These are phyloP conservation scores for Tetramorium bicarinatum DNA, from an alignment of 2,888 invertebrate species.

Conservation along the genomic window DNA sequence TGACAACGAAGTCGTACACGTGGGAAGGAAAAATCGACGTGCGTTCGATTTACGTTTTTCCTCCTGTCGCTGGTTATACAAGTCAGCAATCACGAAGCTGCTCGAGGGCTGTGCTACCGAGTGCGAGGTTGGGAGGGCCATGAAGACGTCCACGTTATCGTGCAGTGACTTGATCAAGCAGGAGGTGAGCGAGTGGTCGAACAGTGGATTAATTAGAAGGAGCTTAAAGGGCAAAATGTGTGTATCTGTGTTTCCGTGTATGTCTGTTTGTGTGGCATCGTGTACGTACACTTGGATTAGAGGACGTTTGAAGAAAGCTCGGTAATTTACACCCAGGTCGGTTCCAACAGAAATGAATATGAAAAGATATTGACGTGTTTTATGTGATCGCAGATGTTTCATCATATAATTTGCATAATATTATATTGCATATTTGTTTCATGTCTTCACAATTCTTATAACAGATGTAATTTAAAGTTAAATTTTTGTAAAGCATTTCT, in stretches of 20 bases:
- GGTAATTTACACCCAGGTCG: slow-evolving; percentile 14
- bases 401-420: not conserved
- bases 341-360: not conserved
- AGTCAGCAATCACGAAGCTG: slow-evolving; percentile 62
- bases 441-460: not conserved
- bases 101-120: slow-evolving; percentile 63
- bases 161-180: slow-evolving; percentile 80
- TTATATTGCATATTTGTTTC: not conserved
- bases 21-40: not conserved
- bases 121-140: slow-evolving; percentile 71
- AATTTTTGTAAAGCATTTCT: not conserved
- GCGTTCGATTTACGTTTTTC: slow-evolving; percentile 40
- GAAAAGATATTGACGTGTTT: not conserved
- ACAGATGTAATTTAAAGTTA: not conserved
- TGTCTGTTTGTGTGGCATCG: slow-evolving; percentile 1
- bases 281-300: not conserved
- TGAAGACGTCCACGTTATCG: slow-evolving; percentile 82
- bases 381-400: not conserved
- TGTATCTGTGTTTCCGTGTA: not conserved
- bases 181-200: slow-evolving; percentile 80
- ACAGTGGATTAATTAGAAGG: not conserved
- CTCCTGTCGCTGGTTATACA: not conserved
- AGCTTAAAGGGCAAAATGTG: slow-evolving; percentile 3
- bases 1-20: not conserved
- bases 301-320: slow-evolving; percentile 7